Percentiles rank a stretch among this genome's conserved stretches.
Conservation (phyloP, 1,140 invertebrate genomes). For the Zaprionus camerounensis region DNA sequence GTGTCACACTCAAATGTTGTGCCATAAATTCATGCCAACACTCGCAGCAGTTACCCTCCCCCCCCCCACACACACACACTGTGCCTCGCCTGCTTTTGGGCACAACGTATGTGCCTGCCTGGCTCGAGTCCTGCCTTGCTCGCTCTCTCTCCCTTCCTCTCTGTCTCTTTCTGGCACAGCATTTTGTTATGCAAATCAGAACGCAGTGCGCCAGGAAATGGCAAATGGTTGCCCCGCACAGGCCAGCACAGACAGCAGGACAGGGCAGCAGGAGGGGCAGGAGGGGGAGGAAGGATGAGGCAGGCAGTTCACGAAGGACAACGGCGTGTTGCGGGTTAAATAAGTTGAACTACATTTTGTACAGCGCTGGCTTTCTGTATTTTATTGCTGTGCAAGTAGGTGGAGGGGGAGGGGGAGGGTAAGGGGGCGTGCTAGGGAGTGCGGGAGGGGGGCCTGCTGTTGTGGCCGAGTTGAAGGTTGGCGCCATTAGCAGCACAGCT, state of each 20-base stretch:
- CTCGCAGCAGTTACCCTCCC: conserved; percentile 45
- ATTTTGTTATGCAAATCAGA: conserved; percentile 82
- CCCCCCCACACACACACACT: conserved; percentile 17
- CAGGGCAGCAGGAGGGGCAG: neutral
- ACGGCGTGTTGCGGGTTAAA: conserved; percentile 50
- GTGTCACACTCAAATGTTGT: conserved; percentile 80
- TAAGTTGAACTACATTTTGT: conserved; percentile 72
- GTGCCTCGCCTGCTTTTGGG: conserved; percentile 2
- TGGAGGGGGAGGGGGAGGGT: conserved; percentile 7
- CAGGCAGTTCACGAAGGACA: conserved; percentile 7
- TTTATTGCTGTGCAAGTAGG: conserved; percentile 68
- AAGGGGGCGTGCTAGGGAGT: neutral
- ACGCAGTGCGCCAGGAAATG: conserved; percentile 80
- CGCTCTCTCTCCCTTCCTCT: neutral
- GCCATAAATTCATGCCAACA: conserved; percentile 76
- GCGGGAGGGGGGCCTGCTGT: neutral
- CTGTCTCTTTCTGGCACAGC: conserved; percentile 42
- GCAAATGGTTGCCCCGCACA: conserved; percentile 54
- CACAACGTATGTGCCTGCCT: conserved; percentile 62
- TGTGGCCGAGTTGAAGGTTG: conserved; percentile 35
- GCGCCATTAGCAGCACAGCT: conserved; percentile 69
- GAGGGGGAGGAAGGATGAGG: neutral
- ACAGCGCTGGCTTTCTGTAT: conserved; percentile 59
- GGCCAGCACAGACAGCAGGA: conserved; percentile 5
- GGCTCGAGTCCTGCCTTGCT: conserved; percentile 48